Percentiles rank a stretch among this genome's conserved stretches.
Evolutionary conservation across 2,888 invertebrate genomes (phyloP).

Genomic region (Oscheius sp.): DNA sequence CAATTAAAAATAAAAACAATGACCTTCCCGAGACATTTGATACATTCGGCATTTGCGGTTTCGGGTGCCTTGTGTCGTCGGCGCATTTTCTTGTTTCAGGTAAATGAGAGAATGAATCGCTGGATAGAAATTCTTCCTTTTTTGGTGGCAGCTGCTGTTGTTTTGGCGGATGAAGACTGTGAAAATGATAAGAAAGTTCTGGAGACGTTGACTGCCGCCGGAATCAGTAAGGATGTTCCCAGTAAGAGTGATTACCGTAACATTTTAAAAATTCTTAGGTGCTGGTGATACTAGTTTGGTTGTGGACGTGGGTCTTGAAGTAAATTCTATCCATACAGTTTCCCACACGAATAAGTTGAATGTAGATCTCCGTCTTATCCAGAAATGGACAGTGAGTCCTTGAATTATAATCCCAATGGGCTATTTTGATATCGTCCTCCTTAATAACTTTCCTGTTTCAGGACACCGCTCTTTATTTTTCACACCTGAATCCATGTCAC

Average conservation of each 20-base stretch:
- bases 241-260: not conserved
- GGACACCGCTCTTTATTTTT: conserved; percentile 37
- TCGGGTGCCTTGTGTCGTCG: conserved; percentile 32
- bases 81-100: conserved; percentile 36
- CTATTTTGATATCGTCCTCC: not conserved
- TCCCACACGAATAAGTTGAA: conserved; percentile 31
- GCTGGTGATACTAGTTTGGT: conserved; percentile 10
- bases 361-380: conserved; percentile 26
- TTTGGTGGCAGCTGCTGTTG: not conserved
- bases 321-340: conserved; percentile 26
- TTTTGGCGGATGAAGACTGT: conserved; percentile 21
- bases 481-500: conserved; percentile 39
- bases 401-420: no score
- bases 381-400: conserved; percentile 28
- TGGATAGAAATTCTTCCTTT: not conserved
- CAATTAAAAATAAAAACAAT: conserved; percentile 19
- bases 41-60: conserved; percentile 22
- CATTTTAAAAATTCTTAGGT: not conserved
- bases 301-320: conserved; percentile 19
- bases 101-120: conserved; percentile 35
- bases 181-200: conserved; percentile 21
- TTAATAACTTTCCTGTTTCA: conserved; percentile 13
- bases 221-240: conserved; percentile 19
- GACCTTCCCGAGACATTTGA: conserved; percentile 31
- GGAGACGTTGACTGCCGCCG: conserved; percentile 18